Conservation (phyloP, 2,113 vertebrate species). For the Psettodes erumei region DNA sequence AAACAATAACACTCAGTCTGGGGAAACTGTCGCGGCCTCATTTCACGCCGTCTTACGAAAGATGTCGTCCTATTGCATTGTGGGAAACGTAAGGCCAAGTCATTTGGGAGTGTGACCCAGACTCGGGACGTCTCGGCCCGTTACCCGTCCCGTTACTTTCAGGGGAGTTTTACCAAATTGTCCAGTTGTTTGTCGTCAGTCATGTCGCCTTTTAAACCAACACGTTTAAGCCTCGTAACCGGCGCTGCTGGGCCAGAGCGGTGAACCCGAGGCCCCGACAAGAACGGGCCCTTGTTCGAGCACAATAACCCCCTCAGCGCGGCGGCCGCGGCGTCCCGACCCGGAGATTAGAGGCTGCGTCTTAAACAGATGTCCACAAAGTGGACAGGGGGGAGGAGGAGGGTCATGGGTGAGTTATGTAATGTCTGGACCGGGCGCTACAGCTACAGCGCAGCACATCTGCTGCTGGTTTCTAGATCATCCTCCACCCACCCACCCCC, state of each 20-base stretch:
- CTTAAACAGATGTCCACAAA: conserved; percentile 58
- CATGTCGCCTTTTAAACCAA: no score
- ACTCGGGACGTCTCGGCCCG: no score
- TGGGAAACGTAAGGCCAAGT: neutral
- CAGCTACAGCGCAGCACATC: conserved; percentile 60
- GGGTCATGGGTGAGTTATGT: conserved; percentile 50
- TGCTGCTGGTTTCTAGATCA: conserved; percentile 41
- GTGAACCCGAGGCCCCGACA: conserved; percentile 18
- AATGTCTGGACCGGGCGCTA: conserved; percentile 56
- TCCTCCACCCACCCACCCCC: no score
- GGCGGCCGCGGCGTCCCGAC: conserved; percentile 12
- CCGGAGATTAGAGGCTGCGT: conserved; percentile 53
- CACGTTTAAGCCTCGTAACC: no score
- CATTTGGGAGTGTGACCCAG: neutral
- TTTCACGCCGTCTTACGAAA: neutral
- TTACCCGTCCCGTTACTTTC: no score
- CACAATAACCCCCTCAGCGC: conserved; percentile 27
- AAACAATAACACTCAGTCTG: no score
- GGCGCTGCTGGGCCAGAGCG: neutral
- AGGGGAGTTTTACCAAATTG: no score
- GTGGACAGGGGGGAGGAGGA: neutral
- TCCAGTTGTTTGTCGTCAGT: no score
- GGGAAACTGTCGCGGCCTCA: no score
- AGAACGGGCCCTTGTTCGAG: conserved; percentile 40
- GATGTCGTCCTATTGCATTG: neutral